phyloP scores from a whole-genome alignment of 2,113 vertebrate genomes.

The Myocastor coypus region DNA sequence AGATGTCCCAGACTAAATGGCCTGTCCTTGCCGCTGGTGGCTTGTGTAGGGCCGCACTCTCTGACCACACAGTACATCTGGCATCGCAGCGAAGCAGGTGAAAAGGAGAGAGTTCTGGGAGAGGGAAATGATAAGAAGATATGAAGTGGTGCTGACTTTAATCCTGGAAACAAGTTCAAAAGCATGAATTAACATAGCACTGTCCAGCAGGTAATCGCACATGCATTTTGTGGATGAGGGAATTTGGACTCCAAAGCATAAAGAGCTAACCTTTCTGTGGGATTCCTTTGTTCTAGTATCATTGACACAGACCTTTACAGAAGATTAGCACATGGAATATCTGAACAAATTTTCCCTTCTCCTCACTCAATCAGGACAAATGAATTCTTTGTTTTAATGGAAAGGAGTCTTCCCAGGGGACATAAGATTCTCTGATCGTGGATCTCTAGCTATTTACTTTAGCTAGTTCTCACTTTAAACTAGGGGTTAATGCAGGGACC shows the following conservation, averaged over 20 bases:
- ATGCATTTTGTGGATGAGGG: conserved; percentile 63
- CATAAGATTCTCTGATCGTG: conserved; percentile 31
- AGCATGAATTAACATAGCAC: conserved; percentile 66
- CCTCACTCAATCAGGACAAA: not conserved
- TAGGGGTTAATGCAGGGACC: conserved; percentile 71
- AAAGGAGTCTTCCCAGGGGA: conserved; percentile 38
- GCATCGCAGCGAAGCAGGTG: not conserved
- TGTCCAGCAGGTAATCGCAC: conserved; percentile 1
- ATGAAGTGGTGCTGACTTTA: conserved; percentile 55
- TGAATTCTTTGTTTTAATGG: not conserved
- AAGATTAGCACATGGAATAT: not conserved
- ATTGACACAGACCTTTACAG: not conserved
- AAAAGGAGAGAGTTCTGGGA: conserved; percentile 3
- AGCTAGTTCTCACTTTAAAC: conserved; percentile 74
- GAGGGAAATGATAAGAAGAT: not conserved
- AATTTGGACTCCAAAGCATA: conserved; percentile 59
- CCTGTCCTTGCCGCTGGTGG: conserved; percentile 57
- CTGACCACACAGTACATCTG: conserved; percentile 49
- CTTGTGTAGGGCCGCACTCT: conserved; percentile 22
- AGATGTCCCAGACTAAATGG: conserved; percentile 50
- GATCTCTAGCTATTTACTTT: conserved; percentile 49
- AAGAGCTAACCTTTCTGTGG: not conserved
- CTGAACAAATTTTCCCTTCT: not conserved
- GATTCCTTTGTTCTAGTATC: not conserved
- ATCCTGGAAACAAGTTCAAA: conserved; percentile 60